These are phyloP conservation scores for Myripristis jacobus DNA, from an alignment of 2,797 vertebrate genomes.

Conservation along the genomic window DNA sequence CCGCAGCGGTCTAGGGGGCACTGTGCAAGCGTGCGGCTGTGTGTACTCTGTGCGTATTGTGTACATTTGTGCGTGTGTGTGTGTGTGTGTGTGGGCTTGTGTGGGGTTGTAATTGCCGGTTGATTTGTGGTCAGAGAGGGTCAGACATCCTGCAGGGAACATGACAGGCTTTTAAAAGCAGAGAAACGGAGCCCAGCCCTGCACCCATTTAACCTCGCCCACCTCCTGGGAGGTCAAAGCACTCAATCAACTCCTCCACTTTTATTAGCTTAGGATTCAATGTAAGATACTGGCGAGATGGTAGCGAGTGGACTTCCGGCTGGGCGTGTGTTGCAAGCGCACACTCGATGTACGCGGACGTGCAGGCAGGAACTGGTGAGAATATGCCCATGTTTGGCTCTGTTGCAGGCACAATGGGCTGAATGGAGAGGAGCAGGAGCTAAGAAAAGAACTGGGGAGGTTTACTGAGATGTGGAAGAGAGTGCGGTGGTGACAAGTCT, in stretches of 20 bases:
- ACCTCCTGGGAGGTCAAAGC: slow-evolving; percentile 64
- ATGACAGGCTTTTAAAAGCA: slow-evolving; percentile 71
- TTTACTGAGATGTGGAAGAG: neutral
- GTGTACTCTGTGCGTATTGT: neutral
- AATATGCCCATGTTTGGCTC: neutral
- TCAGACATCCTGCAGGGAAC: slow-evolving; percentile 68
- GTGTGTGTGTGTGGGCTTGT: slow-evolving; percentile 39
- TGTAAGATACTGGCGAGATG: slow-evolving; percentile 42
- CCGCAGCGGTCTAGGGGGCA: slow-evolving; percentile 1
- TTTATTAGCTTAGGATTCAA: slow-evolving; percentile 62
- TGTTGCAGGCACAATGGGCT: neutral
- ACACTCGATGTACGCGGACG: neutral
- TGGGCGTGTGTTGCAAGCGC: neutral
- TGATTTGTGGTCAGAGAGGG: slow-evolving; percentile 75
- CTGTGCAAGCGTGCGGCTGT: neutral
- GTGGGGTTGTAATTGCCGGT: slow-evolving; percentile 66
- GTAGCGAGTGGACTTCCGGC: neutral
- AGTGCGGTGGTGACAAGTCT: neutral
- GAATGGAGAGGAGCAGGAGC: neutral
- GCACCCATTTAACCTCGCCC: slow-evolving; percentile 69
- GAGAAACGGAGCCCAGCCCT: slow-evolving; percentile 51
- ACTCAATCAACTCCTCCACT: slow-evolving; percentile 64
- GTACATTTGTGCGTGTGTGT: slow-evolving; percentile 27
- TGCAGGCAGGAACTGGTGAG: slow-evolving; percentile 13
- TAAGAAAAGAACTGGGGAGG: neutral